Evolutionary conservation across 2,888 invertebrate species (phyloP).

Genomic region (Himalopsyche kuldschensis): DNA sequence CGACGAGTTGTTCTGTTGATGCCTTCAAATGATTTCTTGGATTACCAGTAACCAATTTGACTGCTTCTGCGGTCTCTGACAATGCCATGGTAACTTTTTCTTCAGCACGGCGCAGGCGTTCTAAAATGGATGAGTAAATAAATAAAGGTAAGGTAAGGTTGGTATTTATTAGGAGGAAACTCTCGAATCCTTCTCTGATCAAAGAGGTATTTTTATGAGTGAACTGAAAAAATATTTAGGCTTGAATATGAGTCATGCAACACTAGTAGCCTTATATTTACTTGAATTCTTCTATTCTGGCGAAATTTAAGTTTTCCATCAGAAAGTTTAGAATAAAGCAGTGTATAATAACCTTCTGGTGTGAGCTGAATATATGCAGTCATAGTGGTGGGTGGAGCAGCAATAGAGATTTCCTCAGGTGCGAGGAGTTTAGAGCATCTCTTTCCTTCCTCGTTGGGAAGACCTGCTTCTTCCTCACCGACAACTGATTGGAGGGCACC

Average conservation of each 20-base stretch:
- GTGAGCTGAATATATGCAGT: conserved; percentile 32
- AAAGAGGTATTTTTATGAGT: too few species aligned
- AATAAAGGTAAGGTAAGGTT: background rate
- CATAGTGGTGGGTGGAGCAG: conserved; percentile 17
- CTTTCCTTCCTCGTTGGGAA: background rate
- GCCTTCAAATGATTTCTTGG: background rate
- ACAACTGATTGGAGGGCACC: conserved; percentile 30
- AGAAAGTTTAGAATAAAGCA: background rate
- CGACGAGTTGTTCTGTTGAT: background rate
- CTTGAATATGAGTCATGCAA: too few species aligned
- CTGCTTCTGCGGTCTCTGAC: conserved; percentile 45
- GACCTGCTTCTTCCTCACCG: conserved; percentile 26
- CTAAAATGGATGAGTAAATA: conserved; percentile 43
- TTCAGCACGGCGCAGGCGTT: conserved; percentile 53
- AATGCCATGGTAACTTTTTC: conserved; percentile 48
- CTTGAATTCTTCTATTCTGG: too few species aligned
- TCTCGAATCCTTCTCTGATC: too few species aligned
- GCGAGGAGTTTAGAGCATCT: conserved; percentile 19
- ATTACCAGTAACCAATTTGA: conserved; percentile 34
- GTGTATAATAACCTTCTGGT: conserved; percentile 30
- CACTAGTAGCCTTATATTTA: too few species aligned
- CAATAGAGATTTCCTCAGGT: conserved; percentile 26
- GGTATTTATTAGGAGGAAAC: background rate
- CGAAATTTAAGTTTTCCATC: too few species aligned
- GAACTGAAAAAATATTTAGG: too few species aligned